A percentile compares a stretch with the other conserved stretches of the same genome.
Evolutionary conservation across 1,140 invertebrate species (phyloP).

Genomic region (Drosophila simulans): DNA sequence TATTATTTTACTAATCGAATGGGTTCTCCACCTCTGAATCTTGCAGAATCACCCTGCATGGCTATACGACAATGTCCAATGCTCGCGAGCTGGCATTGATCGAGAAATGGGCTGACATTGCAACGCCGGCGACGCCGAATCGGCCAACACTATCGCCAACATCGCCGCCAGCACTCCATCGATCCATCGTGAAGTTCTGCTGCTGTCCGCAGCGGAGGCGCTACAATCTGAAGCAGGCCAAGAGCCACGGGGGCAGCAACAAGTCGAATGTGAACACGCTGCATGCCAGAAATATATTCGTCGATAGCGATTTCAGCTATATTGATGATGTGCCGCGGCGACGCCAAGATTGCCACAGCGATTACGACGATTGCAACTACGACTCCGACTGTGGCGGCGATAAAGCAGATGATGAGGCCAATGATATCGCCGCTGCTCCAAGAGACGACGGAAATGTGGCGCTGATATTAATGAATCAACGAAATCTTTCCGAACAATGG

Average conservation of each 20-base stretch:
- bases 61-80: constrained; percentile 83
- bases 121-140: constrained; percentile 75
- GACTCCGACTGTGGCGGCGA: constrained; percentile 39
- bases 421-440: constrained; percentile 53
- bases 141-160: constrained; percentile 74
- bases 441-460: constrained; percentile 75
- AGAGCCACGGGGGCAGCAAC: constrained; percentile 24
- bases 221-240: constrained; percentile 74
- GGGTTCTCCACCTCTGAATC: neutral
- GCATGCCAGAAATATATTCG: constrained; percentile 80
- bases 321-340: constrained; percentile 79
- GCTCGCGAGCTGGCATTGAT: constrained; percentile 82
- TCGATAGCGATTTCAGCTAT: constrained; percentile 79
- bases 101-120: constrained; percentile 84
- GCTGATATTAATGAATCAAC: constrained; percentile 82
- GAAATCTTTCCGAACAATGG: constrained; percentile 77
- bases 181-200: constrained; percentile 78
- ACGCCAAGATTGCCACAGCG: constrained; percentile 63
- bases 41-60: constrained; percentile 78
- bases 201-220: constrained; percentile 80
- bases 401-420: constrained; percentile 49
- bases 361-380: constrained; percentile 63
- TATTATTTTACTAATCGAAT: neutral
- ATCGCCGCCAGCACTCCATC: constrained; percentile 56
- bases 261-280: constrained; percentile 63